Base-by-base conservation (phyloP, 1,140 invertebrate genomes). In the Drosophila guanche region DNA sequence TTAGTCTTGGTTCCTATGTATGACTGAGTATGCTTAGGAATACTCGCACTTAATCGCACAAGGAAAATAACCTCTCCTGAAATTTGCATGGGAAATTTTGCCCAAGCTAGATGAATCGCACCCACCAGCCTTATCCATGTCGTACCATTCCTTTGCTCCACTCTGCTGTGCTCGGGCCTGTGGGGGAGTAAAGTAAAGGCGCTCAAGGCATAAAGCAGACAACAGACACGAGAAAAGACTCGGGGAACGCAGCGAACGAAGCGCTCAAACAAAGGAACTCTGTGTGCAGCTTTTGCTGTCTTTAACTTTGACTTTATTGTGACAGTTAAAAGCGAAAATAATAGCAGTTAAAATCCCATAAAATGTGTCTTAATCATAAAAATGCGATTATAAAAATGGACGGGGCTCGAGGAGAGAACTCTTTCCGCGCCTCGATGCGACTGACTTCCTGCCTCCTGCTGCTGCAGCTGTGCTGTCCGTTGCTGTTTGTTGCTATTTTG, bases 301-400 rank as follows among this genome's bases (percentile, higher is more conserved):
- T 88, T 88, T 88, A 89, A 88, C 76, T 88, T 86, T 84, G 76
- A 79, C 84, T 88, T 89, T 89, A 89, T 89, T 89, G 84, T 89
- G 84, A 89, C 84, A 89, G 84, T 89, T 89, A 89, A 89, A 89
- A 89, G 84, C 76, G 77, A 89, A 79, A 89, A 89, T 89, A 89
- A 89, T 89, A 89, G 79, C 84, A 89, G 84, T 89, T 89, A 88
- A 89, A 89, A 89, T 89, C 76, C 68, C 84, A 89, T 89, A 89
- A 88, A 89, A 89, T 77, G 84, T 79, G 84, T 89, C 84, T 89
- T 89, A 89, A 89, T 89, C 84, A 89, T 89, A 89, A 89, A 89
- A 89, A 89, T 89, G 85, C 79, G 84, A 89, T 89, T 88, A 88
- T 88, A 88, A 88, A 88, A 88, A 88, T 88, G 84, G 67, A 88